A percentile compares a stretch with the other conserved stretches of the same genome.
Conservation (phyloP, 2,113 vertebrate genomes). For the Uropsilus gracilis region DNA sequence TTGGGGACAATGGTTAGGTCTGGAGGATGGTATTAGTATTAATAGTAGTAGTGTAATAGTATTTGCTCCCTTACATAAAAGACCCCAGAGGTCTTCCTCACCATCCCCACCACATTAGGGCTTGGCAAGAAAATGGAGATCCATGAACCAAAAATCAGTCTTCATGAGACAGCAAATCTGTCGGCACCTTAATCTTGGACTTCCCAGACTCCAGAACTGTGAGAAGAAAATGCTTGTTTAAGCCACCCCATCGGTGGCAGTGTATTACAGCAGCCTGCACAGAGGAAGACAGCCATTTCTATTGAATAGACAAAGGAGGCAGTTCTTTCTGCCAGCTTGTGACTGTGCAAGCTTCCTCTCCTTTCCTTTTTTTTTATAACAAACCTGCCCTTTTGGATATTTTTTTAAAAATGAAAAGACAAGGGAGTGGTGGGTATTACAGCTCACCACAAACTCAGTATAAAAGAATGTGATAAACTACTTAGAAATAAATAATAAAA, state of each 20-base stretch:
- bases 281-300: background rate
- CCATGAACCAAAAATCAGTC: background rate
- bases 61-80: background rate
- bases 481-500: background rate
- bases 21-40: background rate
- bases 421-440: background rate
- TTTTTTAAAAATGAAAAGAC: background rate
- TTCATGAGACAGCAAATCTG: background rate
- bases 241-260: too few species aligned
- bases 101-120: background rate
- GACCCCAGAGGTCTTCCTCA: background rate
- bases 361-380: too few species aligned
- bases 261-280: background rate
- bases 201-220: too few species aligned
- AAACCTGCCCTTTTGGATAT: too few species aligned
- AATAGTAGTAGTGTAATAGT: too few species aligned
- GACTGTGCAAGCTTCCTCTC: too few species aligned
- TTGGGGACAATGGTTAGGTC: background rate
- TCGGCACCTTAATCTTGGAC: too few species aligned
- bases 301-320: background rate
- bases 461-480: conserved; percentile 23
- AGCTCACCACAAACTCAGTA: background rate
- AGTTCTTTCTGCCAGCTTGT: too few species aligned
- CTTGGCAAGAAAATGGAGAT: background rate
- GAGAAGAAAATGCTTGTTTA: too few species aligned